A percentile compares a stretch with the other conserved stretches of the same genome.
phyloP scores from a whole-genome alignment of 2,888 invertebrate genomes.

The Epinotia ramella region DNA sequence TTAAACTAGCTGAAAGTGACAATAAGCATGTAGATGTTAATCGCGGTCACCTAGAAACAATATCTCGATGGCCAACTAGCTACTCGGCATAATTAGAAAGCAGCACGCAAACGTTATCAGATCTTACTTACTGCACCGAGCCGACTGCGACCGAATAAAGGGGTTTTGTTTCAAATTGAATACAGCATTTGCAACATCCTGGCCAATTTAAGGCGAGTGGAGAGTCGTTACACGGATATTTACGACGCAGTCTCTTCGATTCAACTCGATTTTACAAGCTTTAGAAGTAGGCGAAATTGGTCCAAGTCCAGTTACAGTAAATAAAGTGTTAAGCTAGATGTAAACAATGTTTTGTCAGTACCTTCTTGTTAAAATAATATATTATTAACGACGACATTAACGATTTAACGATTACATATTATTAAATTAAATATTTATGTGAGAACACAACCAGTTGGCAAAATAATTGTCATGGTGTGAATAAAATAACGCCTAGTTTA shows the following conservation, averaged over 20 bases:
- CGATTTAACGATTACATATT: not conserved
- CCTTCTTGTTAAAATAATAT: not conserved
- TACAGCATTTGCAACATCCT: slow-evolving; percentile 23
- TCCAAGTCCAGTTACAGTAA: slow-evolving; percentile 6
- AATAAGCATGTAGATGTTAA: slow-evolving; percentile 37
- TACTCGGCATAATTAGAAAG: slow-evolving; percentile 36
- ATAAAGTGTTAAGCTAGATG: not conserved
- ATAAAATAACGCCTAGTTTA: not conserved
- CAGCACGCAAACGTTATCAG: slow-evolving; percentile 39
- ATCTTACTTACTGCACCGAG: slow-evolving; percentile 9
- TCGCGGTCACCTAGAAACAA: slow-evolving; percentile 42
- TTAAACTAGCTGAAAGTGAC: slow-evolving; percentile 26
- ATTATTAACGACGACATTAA: not conserved
- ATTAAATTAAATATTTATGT: not conserved
- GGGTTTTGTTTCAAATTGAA: slow-evolving; percentile 20
- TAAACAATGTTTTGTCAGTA: not conserved
- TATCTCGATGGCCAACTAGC: slow-evolving; percentile 36
- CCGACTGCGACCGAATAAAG: slow-evolving; percentile 12
- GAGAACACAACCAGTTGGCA: not conserved
- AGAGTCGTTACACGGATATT: slow-evolving; percentile 25
- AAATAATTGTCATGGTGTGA: not conserved
- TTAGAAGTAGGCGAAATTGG: slow-evolving; percentile 12
- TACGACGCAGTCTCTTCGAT: slow-evolving; percentile 34
- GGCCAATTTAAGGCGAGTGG: slow-evolving; percentile 31
- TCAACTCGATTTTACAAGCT: slow-evolving; percentile 27